Evolutionary conservation across 2,113 vertebrate species (phyloP), one percentile per base, ranked within the genome.

Genomic region (Todiramphus saurophagus): DNA sequence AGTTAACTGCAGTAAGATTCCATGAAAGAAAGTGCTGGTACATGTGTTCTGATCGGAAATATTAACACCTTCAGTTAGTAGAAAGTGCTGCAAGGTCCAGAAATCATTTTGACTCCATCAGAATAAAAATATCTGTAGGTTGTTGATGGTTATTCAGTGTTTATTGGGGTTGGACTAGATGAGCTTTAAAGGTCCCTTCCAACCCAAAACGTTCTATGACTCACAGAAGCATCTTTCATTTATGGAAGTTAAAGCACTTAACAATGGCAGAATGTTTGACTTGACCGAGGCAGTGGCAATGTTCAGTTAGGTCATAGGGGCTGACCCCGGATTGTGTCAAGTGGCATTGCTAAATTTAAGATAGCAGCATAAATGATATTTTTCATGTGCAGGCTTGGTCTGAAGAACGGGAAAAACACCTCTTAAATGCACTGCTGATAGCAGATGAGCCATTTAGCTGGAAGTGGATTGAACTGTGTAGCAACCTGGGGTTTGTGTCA

Each of bases 321-420:
- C 7, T 23, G 43, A 7, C 18, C 62, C 70, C 2, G 0, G 7
- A 1, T 11, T 41, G 25, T 27, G 41, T 16, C 1, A 1, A 5
- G 66, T 48, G 50, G 11, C 67, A 16, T 28, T 86, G 35, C 39
- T 28, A 0, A 10, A 2, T 46, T 30, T 35, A 4, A 30, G 30
- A 5, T 4, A 76, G 89, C 77, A 46, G 16, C 83, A 16, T 78
- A 60, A 95, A 20, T 16, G 9, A 15, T 4, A 63, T 24, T 8
- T 66, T 21, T 63, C 23, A 41, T 73, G 16, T 44, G 16, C n/a
- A 62, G 12, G 10, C 55, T 87, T 83, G 39, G 39, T 92, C 48
- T 89, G 86, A 59, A 74, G 63, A 56, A 62, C 31, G 20, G 77
- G 81, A 25, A 25, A 37, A 77, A 48, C 0, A 5, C 58, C 5